Evolutionary conservation across 2,113 vertebrate genomes (phyloP).

Genomic region (Apteryx owenii): DNA sequence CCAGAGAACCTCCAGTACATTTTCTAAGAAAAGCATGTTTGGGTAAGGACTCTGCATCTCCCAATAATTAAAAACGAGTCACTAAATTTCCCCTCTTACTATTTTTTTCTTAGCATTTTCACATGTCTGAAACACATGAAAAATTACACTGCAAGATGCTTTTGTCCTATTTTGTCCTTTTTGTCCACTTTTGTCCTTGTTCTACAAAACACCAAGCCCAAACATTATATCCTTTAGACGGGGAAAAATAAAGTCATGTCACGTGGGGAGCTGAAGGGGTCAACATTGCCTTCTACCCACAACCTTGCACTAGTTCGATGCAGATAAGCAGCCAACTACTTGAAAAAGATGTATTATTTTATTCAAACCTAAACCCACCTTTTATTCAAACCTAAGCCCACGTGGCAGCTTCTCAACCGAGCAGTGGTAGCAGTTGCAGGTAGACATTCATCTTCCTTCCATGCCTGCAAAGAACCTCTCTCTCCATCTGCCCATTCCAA

Average conservation of each 20-base stretch:
- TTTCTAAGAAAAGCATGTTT: conserved; percentile 19
- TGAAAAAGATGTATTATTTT: background rate
- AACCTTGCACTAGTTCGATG: background rate
- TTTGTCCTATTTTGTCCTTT: no score
- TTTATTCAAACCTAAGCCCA: background rate
- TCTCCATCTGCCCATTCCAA: background rate
- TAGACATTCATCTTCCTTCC: background rate
- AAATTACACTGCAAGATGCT: background rate
- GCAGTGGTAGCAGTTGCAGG: background rate
- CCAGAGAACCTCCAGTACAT: background rate
- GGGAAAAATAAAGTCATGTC: background rate
- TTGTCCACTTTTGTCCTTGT: background rate
- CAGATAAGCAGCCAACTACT: background rate
- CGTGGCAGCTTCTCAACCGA: background rate
- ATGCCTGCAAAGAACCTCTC: background rate
- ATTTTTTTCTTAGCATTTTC: conserved; percentile 14
- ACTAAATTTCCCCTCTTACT: background rate
- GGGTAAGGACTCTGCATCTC: conserved; percentile 7
- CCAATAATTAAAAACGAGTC: conserved; percentile 44
- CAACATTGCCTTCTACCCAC: background rate
- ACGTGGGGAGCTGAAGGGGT: background rate
- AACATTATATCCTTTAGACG: background rate
- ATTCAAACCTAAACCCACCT: background rate
- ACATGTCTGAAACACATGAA: background rate
- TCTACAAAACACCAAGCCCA: background rate